phyloP scores from a whole-genome alignment of 2,113 vertebrate genomes.

The Ciconia stormi region DNA sequence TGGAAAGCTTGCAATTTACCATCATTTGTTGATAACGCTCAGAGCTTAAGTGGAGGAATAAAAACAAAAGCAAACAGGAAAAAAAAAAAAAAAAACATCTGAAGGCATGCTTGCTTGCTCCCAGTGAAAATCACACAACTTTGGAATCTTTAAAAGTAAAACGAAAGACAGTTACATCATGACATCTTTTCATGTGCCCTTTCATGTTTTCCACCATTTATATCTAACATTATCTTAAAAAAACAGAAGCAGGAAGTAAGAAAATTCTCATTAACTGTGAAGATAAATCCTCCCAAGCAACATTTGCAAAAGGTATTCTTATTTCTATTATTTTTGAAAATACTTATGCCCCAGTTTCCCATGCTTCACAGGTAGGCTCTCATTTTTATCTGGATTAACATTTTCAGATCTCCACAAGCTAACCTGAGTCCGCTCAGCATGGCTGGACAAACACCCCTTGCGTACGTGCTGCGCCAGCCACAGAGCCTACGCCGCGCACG shows the following conservation, averaged over 20 bases:
- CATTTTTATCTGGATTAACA: background rate
- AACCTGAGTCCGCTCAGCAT: background rate
- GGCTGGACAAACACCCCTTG: accelerated
- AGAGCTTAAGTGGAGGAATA: background rate
- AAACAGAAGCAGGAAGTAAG: background rate
- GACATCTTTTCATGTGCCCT: background rate
- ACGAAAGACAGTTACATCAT: background rate
- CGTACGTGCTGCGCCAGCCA: background rate
- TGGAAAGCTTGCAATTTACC: background rate
- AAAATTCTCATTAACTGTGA: background rate
- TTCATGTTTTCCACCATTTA: background rate
- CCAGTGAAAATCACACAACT: background rate
- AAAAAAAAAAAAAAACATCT: background rate
- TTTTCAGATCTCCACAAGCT: background rate
- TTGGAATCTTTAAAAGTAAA: background rate
- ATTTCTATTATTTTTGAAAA: background rate
- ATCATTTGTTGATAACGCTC: background rate
- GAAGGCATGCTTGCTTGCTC: background rate
- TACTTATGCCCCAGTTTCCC: background rate
- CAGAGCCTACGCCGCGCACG: accelerated
- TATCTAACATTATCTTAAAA: background rate
- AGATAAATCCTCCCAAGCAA: background rate
- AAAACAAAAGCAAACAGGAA: background rate
- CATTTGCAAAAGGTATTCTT: background rate
- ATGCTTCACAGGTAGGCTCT: background rate